Evolutionary conservation across 2,888 invertebrate species (phyloP).

Genomic region (Syrista parreyssii): DNA sequence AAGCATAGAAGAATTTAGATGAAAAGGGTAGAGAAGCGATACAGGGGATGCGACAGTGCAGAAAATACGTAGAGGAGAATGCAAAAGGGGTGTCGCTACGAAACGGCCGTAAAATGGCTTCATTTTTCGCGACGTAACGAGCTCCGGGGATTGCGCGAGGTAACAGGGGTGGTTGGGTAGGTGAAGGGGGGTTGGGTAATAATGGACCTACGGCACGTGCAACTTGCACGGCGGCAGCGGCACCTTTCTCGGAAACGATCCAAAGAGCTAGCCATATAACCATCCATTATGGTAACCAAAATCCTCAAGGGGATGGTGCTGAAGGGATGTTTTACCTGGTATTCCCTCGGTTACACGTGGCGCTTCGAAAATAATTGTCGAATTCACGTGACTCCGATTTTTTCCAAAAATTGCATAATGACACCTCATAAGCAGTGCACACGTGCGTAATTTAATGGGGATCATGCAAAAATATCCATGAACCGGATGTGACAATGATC

Average conservation of each 20-base stretch:
- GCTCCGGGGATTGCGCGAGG: conserved; percentile 6
- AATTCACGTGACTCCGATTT: background rate
- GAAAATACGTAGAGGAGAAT: conserved; percentile 15
- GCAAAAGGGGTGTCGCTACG: conserved; percentile 22
- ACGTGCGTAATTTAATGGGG: background rate
- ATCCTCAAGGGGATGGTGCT: background rate
- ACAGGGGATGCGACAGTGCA: background rate
- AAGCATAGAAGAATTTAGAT: background rate
- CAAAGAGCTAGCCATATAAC: background rate
- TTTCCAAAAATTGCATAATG: background rate
- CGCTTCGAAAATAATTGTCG: background rate
- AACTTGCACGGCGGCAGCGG: background rate
- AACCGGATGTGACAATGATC: background rate
- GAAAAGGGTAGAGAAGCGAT: background rate
- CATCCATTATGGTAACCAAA: background rate
- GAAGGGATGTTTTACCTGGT: background rate
- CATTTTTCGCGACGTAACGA: conserved; percentile 33
- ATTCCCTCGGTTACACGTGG: background rate
- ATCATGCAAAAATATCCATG: background rate
- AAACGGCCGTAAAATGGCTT: conserved; percentile 34
- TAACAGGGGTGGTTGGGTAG: background rate
- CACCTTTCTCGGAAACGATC: background rate
- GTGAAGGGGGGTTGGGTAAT: background rate
- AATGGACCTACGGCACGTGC: background rate
- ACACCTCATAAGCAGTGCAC: background rate